Evolutionary conservation across 2,113 vertebrate genomes (phyloP).

Genomic region (Prolemur simus): DNA sequence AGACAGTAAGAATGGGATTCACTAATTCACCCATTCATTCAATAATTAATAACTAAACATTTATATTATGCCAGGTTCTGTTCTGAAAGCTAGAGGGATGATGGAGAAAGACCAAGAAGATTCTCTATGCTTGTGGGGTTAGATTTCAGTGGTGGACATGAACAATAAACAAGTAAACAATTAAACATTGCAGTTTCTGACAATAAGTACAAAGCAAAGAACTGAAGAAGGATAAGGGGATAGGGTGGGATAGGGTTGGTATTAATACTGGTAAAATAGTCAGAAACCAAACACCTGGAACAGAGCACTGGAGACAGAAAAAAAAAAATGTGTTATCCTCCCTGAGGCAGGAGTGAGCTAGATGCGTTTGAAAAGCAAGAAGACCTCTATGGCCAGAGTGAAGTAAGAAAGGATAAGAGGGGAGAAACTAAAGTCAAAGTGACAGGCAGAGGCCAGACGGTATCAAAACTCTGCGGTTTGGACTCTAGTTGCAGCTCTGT

Average conservation of each 20-base stretch:
- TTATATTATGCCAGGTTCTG: neutral
- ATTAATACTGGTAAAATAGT: neutral
- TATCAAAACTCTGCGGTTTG: fast-evolving
- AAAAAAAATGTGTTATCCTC: neutral
- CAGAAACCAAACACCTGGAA: neutral
- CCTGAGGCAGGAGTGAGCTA: neutral
- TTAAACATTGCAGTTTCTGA: neutral
- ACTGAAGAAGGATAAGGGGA: neutral
- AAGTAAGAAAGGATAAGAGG: neutral
- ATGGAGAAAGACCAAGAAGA: neutral
- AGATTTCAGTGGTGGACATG: neutral
- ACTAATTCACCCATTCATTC: neutral
- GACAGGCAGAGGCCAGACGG: neutral
- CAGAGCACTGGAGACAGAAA: neutral
- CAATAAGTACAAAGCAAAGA: neutral
- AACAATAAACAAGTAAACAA: neutral
- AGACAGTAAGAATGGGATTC: neutral
- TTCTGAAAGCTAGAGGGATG: neutral
- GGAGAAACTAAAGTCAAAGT: neutral
- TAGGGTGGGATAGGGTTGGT: neutral
- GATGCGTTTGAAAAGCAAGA: neutral
- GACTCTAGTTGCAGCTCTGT: neutral
- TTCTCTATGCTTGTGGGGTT: neutral
- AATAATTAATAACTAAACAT: neutral
- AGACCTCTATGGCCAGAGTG: neutral